A percentile compares a stretch with the other conserved stretches of the same genome.
These are phyloP conservation scores for Leucophora obtusa DNA, from an alignment of 2,888 invertebrate genomes.

Conservation along the genomic window DNA sequence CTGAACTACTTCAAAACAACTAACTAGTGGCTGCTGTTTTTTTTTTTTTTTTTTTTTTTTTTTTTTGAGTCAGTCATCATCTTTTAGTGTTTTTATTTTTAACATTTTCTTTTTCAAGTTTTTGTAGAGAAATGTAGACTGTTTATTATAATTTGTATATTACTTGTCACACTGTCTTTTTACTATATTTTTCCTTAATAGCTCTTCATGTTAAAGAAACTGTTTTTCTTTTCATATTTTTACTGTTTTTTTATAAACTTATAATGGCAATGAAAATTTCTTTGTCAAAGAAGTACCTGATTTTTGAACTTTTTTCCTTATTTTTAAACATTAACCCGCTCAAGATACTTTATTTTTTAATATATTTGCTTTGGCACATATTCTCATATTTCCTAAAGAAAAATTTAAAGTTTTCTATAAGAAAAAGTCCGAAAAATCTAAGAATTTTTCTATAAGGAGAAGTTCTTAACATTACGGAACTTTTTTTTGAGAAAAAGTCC, in stretches of 20 bases:
- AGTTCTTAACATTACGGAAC: too few species aligned
- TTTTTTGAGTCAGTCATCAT: not conserved
- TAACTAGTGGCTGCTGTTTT: not conserved
- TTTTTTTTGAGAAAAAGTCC: too few species aligned
- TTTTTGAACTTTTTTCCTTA: not conserved
- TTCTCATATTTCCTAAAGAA: too few species aligned
- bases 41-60: not conserved
- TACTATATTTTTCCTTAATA: not conserved
- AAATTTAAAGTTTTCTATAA: too few species aligned
- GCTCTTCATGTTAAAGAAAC: not conserved
- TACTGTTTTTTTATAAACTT: not conserved
- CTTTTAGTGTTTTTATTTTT: not conserved
- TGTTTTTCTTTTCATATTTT: not conserved
- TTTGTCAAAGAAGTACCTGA: not conserved
- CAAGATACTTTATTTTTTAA: too few species aligned
- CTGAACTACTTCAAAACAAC: not conserved
- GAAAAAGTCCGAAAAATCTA: too few species aligned
- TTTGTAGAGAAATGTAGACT: not conserved
- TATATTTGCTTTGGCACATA: too few species aligned
- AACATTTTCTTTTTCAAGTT: not conserved
- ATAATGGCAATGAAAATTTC: not conserved
- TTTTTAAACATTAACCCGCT: too few species aligned
- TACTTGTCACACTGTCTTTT: conserved; percentile 1
- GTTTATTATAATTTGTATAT: conserved; percentile 3
- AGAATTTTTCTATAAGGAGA: too few species aligned